Evolutionary conservation across 2,113 vertebrate species (phyloP).

Genomic region (Dolichotis patagonum): DNA sequence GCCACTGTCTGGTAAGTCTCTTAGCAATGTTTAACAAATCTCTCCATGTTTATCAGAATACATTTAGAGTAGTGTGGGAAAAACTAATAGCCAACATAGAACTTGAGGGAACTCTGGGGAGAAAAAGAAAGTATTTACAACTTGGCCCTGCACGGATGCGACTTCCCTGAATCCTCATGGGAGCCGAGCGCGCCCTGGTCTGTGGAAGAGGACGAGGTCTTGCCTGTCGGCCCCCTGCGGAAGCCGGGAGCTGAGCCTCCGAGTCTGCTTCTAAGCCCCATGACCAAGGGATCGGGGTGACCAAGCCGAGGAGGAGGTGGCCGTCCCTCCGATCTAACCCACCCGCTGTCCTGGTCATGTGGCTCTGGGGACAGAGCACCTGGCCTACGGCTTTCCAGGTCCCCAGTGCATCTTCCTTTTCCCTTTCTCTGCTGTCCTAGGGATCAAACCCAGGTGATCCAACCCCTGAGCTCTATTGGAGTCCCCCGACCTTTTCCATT

Average conservation of each 20-base stretch:
- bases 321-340: not conserved
- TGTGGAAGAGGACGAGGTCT: not conserved
- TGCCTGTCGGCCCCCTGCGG: not conserved
- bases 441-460: not conserved
- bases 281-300: not conserved
- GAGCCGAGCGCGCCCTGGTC: not conserved
- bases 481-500: not conserved
- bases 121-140: not conserved
- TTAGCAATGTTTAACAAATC: not conserved
- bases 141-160: rapidly evolving
- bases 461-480: not conserved
- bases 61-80: not conserved
- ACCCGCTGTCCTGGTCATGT: no score
- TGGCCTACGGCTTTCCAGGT: no score
- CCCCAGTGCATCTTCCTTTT: not conserved
- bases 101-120: not conserved
- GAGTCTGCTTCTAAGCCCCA: not conserved
- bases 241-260: not conserved
- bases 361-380: not conserved
- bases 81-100: not conserved
- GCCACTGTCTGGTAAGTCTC: not conserved
- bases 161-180: not conserved
- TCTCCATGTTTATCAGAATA: not conserved
- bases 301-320: not conserved
- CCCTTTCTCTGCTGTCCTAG: not conserved